Percentiles rank a stretch among this genome's conserved stretches.
phyloP scores from a whole-genome alignment of 2,888 invertebrate genomes.

The Dichetophora obliterata region DNA sequence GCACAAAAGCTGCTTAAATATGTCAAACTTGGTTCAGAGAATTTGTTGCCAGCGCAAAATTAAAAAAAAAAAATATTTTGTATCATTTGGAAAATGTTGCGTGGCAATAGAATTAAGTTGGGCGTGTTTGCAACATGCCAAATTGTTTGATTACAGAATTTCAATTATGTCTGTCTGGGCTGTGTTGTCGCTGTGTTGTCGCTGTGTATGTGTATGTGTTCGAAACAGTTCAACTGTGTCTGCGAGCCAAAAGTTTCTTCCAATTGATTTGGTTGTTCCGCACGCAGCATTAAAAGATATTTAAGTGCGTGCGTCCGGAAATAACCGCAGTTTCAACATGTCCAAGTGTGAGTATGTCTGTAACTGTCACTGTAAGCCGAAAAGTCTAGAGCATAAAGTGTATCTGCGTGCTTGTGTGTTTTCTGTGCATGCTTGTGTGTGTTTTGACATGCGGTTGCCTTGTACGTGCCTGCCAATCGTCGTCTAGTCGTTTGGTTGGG shows the following conservation, averaged over 20 bases:
- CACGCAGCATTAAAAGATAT: not conserved
- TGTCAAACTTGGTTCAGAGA: too few species aligned
- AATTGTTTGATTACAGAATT: conserved; percentile 14
- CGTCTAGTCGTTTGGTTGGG: not conserved
- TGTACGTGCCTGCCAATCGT: not conserved
- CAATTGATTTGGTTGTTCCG: conserved; percentile 33
- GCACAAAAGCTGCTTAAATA: too few species aligned
- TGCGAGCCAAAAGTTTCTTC: conserved; percentile 28
- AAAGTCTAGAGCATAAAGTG: too few species aligned
- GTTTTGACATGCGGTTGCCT: not conserved
- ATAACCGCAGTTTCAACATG: conserved; percentile 12
- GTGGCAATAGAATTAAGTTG: not conserved
- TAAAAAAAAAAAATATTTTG: too few species aligned
- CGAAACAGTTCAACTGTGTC: not conserved
- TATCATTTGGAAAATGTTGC: too few species aligned
- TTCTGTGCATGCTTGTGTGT: not conserved
- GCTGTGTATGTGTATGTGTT: not conserved
- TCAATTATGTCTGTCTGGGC: not conserved
- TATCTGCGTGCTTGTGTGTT: not conserved
- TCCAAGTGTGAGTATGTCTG: not conserved
- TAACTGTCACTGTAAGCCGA: not conserved
- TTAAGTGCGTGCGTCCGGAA: conserved; percentile 18
- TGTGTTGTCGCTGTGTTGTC: not conserved
- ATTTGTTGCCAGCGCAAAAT: too few species aligned
- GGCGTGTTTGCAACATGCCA: not conserved